Percentiles rank a stretch among this genome's conserved stretches.
phyloP scores from a whole-genome alignment of 2,113 vertebrate genomes.

The Neoarius graeffei region DNA sequence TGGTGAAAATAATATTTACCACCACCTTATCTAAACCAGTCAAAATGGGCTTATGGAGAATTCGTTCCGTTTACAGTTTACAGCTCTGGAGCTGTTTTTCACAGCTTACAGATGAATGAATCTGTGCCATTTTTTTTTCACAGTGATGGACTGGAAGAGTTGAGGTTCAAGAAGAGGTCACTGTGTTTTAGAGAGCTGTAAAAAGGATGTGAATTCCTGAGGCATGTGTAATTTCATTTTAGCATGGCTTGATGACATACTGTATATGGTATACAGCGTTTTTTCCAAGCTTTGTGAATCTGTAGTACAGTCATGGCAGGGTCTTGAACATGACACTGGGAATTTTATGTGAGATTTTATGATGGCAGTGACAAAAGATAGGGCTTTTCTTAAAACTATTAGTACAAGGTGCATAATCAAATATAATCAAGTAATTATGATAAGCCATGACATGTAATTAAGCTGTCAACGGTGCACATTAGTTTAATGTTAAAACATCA shows the following conservation, averaged over 20 bases:
- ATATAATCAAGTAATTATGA: background rate
- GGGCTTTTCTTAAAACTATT: background rate
- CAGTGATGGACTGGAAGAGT: background rate
- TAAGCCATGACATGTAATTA: background rate
- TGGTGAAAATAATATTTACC: background rate
- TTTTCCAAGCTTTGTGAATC: background rate
- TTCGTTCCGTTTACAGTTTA: background rate
- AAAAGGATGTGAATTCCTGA: background rate
- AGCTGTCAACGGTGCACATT: background rate
- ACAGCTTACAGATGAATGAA: background rate
- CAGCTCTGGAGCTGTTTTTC: background rate
- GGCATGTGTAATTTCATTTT: background rate
- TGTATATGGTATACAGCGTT: background rate
- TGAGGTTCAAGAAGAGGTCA: conserved; percentile 9
- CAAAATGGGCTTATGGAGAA: background rate
- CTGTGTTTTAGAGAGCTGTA: background rate
- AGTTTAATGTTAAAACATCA: background rate
- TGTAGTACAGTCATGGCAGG: background rate
- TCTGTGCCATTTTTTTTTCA: background rate
- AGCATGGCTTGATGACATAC: background rate
- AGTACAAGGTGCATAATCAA: background rate
- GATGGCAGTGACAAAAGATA: background rate
- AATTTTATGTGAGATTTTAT: background rate
- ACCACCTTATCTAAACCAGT: background rate
- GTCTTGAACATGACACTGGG: background rate